phyloP scores from a whole-genome alignment of 2,888 invertebrate species.

The Apomyelois bistriatella region DNA sequence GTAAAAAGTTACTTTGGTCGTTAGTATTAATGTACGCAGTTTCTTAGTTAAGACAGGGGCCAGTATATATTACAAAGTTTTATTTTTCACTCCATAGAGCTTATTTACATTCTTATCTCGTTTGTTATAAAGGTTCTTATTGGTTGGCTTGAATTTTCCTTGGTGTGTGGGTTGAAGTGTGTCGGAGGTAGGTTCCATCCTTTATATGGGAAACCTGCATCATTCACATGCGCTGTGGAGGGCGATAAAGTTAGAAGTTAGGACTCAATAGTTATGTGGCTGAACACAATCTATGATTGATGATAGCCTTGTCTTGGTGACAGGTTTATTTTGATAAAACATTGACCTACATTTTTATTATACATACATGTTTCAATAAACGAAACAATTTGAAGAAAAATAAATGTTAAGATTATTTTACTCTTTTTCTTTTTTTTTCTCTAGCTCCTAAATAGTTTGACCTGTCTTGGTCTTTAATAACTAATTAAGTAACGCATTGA shows the following conservation, averaged over 20 bases:
- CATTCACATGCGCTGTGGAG: conserved; percentile 40
- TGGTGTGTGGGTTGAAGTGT: conserved; percentile 22
- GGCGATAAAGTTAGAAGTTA: conserved; percentile 19
- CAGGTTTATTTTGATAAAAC: conserved; percentile 15
- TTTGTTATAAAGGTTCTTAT: conserved; percentile 8
- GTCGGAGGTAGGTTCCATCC: conserved; percentile 41
- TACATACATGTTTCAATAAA: not conserved
- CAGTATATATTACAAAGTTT: conserved; percentile 21
- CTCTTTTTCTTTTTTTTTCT: too few relatives aligned
- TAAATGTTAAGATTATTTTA: too few relatives aligned
- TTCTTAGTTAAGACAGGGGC: conserved; percentile 34
- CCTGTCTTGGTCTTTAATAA: too few relatives aligned
- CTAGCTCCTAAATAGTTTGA: too few relatives aligned
- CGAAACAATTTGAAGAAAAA: too few relatives aligned
- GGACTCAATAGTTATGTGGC: conserved; percentile 24
- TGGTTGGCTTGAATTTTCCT: not conserved
- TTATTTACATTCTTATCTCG: conserved; percentile 5
- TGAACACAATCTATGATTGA: conserved; percentile 36
- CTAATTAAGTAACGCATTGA: too few relatives aligned
- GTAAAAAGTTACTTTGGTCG: conserved; percentile 23
- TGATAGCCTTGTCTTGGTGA: conserved; percentile 31
- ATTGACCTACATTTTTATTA: conserved; percentile 8
- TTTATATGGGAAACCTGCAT: conserved; percentile 58
- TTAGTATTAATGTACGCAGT: conserved; percentile 41
- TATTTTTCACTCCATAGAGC: not conserved